phyloP scores from a whole-genome alignment of 2,797 vertebrate genomes.

The Arctocebus calabarensis region DNA sequence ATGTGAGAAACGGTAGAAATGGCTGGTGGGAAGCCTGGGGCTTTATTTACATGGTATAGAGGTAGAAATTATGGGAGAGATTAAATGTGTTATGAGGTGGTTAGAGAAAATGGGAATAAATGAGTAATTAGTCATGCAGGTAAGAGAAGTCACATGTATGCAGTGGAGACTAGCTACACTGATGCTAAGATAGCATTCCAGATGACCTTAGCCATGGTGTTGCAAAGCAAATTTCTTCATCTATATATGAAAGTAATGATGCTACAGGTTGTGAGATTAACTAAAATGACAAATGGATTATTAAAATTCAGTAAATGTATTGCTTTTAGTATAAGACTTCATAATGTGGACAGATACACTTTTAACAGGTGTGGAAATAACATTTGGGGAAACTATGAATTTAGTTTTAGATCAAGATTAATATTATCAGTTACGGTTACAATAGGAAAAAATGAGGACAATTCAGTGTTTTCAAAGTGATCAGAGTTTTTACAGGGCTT shows the following conservation, averaged over 20 bases:
- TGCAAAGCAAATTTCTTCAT: background rate
- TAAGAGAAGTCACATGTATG: background rate
- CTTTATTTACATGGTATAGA: background rate
- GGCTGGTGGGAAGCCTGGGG: background rate
- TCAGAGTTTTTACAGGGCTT: background rate
- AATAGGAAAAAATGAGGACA: background rate
- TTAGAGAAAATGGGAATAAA: conserved; percentile 9
- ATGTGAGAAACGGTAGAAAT: background rate
- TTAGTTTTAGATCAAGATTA: conserved; percentile 61
- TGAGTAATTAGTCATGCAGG: background rate
- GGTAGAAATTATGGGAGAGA: background rate
- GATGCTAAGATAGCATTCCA: background rate
- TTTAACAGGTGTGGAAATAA: background rate
- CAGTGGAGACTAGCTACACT: background rate
- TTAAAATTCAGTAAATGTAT: conserved; percentile 11
- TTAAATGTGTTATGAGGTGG: background rate
- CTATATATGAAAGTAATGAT: background rate
- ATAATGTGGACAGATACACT: background rate
- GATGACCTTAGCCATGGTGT: background rate
- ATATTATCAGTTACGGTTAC: background rate
- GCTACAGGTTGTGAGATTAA: background rate
- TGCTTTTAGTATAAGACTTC: conserved; percentile 17
- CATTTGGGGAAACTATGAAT: background rate
- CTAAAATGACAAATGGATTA: background rate
- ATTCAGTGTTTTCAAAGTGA: background rate